Percentiles rank a stretch among this genome's conserved stretches.
These are phyloP conservation scores for Neopelma chrysocephalum DNA, from an alignment of 2,797 vertebrate genomes.

Conservation along the genomic window DNA sequence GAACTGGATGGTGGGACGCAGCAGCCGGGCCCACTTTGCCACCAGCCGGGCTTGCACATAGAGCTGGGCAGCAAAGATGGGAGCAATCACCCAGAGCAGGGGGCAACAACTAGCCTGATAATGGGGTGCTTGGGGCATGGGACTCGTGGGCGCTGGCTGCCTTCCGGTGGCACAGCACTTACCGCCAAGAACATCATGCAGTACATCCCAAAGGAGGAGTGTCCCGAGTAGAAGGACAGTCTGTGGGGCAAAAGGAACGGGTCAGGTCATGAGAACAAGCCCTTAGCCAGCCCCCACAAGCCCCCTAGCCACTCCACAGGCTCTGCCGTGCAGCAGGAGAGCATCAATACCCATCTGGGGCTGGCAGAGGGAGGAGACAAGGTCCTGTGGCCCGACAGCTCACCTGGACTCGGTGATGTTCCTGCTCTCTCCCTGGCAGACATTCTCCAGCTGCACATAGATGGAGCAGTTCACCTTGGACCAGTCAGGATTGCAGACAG, in stretches of 20 bases:
- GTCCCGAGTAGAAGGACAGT: constrained; percentile 81
- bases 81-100: not conserved
- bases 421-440: constrained; percentile 82
- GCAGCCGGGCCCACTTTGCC: constrained; percentile 86
- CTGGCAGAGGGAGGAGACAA: not conserved
- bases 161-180: not conserved
- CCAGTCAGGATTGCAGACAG: constrained; percentile 82
- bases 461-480: constrained; percentile 83
- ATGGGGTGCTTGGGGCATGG: fast-evolving
- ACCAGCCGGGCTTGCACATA: constrained; percentile 88
- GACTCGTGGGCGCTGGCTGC: fast-evolving
- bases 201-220: constrained; percentile 83
- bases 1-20: constrained; percentile 91
- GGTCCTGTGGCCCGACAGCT: not conserved
- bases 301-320: not conserved
- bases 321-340: not conserved
- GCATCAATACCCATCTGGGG: fast-evolving
- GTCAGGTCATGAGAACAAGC: fast-evolving
- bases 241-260: constrained; percentile 16
- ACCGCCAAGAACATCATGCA: constrained; percentile 82
- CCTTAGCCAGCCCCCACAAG: not conserved
- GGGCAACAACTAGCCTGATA: not conserved
- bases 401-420: constrained; percentile 92
- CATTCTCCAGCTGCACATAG: constrained; percentile 75
- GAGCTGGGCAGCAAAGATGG: constrained; percentile 70